These are phyloP conservation scores for Trileptium ribeirensis DNA, from an alignment of 2,888 invertebrate genomes.

Conservation along the genomic window DNA sequence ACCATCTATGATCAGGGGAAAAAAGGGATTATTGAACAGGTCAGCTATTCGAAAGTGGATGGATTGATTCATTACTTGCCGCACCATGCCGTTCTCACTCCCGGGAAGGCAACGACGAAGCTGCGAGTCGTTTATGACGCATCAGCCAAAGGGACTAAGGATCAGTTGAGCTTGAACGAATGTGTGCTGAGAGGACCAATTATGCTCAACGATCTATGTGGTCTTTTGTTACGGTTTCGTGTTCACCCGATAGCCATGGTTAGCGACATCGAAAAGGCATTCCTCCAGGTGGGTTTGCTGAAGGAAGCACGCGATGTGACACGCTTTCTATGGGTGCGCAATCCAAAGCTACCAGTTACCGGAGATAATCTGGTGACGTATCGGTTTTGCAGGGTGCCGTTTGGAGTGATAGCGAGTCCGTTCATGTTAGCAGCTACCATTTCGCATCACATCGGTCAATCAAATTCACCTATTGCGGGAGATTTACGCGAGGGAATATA, in stretches of 20 bases:
- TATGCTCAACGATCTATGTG: conserved; percentile 22
- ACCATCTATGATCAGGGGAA: conserved; percentile 9
- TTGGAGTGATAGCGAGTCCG: conserved; percentile 30
- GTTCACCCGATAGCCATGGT: background rate
- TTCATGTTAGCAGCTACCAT: conserved; percentile 13
- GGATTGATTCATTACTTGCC: conserved; percentile 30
- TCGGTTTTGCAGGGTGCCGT: conserved; percentile 30
- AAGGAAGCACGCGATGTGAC: conserved; percentile 25
- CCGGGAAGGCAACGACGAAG: conserved; percentile 36
- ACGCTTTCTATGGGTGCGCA: conserved; percentile 32
- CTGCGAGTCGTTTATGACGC: conserved; percentile 40
- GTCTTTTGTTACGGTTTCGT: conserved; percentile 24
- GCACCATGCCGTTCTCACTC: conserved; percentile 29
- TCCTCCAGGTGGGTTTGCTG: conserved; percentile 23
- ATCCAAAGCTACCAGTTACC: background rate
- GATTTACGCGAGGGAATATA: conserved; percentile 27
- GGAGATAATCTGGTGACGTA: conserved; percentile 24
- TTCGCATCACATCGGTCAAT: background rate
- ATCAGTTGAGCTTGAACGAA: conserved; percentile 27
- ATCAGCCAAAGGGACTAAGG: conserved; percentile 6
- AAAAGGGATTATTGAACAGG: conserved; percentile 22
- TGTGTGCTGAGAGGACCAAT: conserved; percentile 31
- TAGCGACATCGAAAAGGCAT: conserved; percentile 23
- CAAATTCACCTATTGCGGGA: background rate
- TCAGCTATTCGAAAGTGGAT: background rate